phyloP scores from a whole-genome alignment of 1,140 invertebrate genomes.

The Temnothorax nylanderi region DNA sequence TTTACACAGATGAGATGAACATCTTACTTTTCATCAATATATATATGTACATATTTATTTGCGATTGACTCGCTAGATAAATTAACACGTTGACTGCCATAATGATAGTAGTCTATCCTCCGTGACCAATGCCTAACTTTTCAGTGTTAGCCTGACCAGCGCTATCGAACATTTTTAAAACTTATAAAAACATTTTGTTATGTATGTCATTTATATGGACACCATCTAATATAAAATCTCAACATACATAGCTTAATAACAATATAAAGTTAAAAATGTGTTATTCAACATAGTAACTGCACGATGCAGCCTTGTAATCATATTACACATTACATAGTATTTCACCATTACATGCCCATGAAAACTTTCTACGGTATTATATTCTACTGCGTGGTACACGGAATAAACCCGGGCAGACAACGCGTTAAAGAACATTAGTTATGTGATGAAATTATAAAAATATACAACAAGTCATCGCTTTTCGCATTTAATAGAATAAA shows the following conservation, averaged over 20 bases:
- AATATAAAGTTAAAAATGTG: not conserved
- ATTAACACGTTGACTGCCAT: not conserved
- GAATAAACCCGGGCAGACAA: not conserved
- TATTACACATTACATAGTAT: too few relatives aligned
- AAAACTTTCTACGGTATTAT: too few relatives aligned
- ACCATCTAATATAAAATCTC: not conserved
- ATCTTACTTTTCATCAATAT: too few relatives aligned
- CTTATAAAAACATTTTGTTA: too few relatives aligned
- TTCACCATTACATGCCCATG: too few relatives aligned
- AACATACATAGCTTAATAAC: not conserved
- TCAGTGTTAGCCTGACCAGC: not conserved
- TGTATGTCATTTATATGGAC: too few relatives aligned
- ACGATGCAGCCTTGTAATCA: too few relatives aligned
- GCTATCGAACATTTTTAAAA: too few relatives aligned
- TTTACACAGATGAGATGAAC: too few relatives aligned
- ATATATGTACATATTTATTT: too few relatives aligned
- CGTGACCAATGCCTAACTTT: not conserved
- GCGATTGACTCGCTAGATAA: not conserved
- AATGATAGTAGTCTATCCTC: not conserved
- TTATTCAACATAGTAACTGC: too few relatives aligned
- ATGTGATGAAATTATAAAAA: conserved; percentile 7
- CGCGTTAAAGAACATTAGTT: not conserved
- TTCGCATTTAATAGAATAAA: conserved; percentile 34
- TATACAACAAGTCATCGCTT: not conserved
- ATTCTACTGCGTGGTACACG: not conserved